These are phyloP conservation scores for Eustalomyia histrio DNA, from an alignment of 2,888 invertebrate species.

Conservation along the genomic window DNA sequence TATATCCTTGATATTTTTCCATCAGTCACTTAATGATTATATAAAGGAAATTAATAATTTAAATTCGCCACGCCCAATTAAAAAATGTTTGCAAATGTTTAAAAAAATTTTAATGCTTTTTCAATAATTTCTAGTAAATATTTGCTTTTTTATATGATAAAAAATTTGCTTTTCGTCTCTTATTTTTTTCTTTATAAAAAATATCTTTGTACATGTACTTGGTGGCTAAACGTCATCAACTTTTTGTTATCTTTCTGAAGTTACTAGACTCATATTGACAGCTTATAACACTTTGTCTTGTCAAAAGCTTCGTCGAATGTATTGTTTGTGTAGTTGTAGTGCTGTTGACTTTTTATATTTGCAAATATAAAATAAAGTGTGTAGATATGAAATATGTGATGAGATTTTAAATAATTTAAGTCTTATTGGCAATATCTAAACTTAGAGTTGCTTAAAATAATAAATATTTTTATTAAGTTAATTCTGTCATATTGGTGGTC, in stretches of 20 bases:
- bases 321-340: conserved; percentile 36
- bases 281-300: conserved; percentile 47
- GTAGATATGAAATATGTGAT: conserved; percentile 18
- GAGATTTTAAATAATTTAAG: background rate
- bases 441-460: too few relatives aligned
- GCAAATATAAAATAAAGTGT: background rate
- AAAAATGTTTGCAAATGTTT: conserved; percentile 9
- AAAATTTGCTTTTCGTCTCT: conserved; percentile 25
- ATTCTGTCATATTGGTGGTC: too few relatives aligned
- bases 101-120: conserved; percentile 12
- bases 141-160: conserved; percentile 29
- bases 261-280: conserved; percentile 48
- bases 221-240: conserved; percentile 62
- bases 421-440: too few relatives aligned
- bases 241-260: conserved; percentile 23
- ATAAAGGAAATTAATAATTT: conserved; percentile 14
- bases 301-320: conserved; percentile 15
- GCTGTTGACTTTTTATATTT: conserved; percentile 38
- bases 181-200: conserved; percentile 44
- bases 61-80: conserved; percentile 56
- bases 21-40: background rate
- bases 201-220: conserved; percentile 9
- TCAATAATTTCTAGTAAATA: conserved; percentile 38
- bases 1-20: background rate
- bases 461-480: too few relatives aligned